These are phyloP conservation scores for Trematocara unimaculatum DNA, from an alignment of 2,113 vertebrate species.

Conservation along the genomic window DNA sequence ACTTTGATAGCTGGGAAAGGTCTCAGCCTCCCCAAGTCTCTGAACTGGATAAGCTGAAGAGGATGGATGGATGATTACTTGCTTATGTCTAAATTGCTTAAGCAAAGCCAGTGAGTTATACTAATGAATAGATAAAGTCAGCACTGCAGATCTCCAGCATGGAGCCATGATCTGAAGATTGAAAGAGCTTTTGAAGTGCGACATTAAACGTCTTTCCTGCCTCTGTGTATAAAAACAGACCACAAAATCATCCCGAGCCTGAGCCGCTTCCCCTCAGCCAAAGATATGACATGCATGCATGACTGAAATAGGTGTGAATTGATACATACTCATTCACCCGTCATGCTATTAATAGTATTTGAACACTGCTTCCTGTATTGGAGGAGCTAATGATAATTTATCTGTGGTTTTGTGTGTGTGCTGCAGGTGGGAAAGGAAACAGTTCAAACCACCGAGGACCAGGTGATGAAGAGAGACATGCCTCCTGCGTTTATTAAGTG, in stretches of 20 bases:
- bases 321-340: conserved; percentile 29
- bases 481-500: conserved; percentile 98
- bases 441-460: conserved; percentile 97
- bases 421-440: conserved; percentile 97
- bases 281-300: conserved; percentile 24
- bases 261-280: not conserved
- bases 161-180: not conserved
- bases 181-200: not conserved
- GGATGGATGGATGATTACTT: not conserved
- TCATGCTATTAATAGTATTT: conserved; percentile 40
- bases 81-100: not conserved
- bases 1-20: not conserved
- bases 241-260: not conserved
- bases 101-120: not conserved
- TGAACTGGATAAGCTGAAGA: not conserved
- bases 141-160: not conserved
- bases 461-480: conserved; percentile 99
- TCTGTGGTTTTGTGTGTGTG: conserved; percentile 34
- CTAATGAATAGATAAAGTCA: not conserved
- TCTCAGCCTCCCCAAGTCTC: not conserved
- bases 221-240: not conserved
- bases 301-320: conserved; percentile 53
- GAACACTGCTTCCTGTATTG: conserved; percentile 15
- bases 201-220: not conserved
- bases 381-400: conserved; percentile 28